Conservation (phyloP, 2,888 invertebrate species). For the Ochlodes sylvanus region DNA sequence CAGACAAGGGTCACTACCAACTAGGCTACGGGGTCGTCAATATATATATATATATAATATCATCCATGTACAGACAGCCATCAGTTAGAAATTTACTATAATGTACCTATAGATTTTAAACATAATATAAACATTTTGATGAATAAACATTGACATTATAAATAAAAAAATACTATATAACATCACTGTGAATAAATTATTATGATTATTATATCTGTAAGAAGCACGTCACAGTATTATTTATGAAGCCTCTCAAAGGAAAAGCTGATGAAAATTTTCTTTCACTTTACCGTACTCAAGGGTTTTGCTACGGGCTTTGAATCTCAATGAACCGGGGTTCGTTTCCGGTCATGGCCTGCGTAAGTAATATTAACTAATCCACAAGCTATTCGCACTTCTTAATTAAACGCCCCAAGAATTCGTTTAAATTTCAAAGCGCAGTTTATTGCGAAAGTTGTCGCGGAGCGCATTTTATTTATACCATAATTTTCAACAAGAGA, state of each 20-base stretch:
- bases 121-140: no score
- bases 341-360: constrained; percentile 19
- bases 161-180: no score
- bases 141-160: no score
- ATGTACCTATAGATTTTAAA: no score
- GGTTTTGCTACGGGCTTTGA: constrained; percentile 32
- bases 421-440: constrained; percentile 20
- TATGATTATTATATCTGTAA: constrained; percentile 2
- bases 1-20: no score
- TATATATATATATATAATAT: no score
- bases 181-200: no score
- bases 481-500: not conserved
- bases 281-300: constrained; percentile 37
- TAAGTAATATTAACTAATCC: constrained; percentile 30
- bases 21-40: no score
- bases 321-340: constrained; percentile 30
- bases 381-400: constrained; percentile 27
- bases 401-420: constrained; percentile 25
- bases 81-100: no score
- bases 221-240: constrained; percentile 22
- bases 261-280: constrained; percentile 36
- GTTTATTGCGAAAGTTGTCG: constrained; percentile 3
- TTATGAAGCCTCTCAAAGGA: constrained; percentile 35
- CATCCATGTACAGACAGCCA: no score
- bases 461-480: not conserved